Percentiles rank a stretch among this genome's conserved stretches.
Evolutionary conservation across 2,113 vertebrate genomes (phyloP).

Genomic region (Tympanuchus pallidicinctus): DNA sequence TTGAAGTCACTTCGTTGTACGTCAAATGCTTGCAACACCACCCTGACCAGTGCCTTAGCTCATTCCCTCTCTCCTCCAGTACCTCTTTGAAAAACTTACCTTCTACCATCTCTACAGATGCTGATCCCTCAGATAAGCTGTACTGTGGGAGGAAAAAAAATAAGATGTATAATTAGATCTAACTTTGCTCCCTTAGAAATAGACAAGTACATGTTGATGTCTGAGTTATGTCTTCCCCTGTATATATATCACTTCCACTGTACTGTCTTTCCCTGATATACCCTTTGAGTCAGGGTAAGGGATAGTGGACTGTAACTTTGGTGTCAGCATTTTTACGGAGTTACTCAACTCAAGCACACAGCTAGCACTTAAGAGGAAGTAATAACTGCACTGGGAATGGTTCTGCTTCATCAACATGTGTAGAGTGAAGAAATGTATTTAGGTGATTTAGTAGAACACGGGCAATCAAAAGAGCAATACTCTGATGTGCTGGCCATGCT

Average conservation of each 20-base stretch:
- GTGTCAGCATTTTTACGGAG: neutral
- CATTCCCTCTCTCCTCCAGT: neutral
- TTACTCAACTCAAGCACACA: neutral
- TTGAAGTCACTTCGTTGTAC: neutral
- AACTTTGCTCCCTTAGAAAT: neutral
- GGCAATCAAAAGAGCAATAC: neutral
- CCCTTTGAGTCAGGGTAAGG: neutral
- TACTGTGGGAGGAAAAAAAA: neutral
- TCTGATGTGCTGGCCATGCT: neutral
- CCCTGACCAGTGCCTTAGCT: neutral
- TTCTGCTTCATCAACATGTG: neutral
- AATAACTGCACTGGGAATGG: neutral
- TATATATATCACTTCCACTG: too few relatives aligned
- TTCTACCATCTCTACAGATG: neutral
- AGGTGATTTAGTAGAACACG: neutral
- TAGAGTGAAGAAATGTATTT: neutral
- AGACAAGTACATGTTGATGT: neutral
- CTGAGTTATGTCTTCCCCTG: neutral
- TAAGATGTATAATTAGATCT: neutral
- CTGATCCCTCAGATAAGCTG: neutral
- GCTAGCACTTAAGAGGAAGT: constrained; percentile 25
- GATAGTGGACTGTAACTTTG: neutral
- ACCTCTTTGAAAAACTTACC: neutral
- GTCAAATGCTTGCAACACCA: neutral
- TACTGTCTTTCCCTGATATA: neutral